Evolutionary conservation across 2,113 vertebrate genomes (phyloP), one percentile per base, ranked within the genome.

Genomic region (Rhea pennata): DNA sequence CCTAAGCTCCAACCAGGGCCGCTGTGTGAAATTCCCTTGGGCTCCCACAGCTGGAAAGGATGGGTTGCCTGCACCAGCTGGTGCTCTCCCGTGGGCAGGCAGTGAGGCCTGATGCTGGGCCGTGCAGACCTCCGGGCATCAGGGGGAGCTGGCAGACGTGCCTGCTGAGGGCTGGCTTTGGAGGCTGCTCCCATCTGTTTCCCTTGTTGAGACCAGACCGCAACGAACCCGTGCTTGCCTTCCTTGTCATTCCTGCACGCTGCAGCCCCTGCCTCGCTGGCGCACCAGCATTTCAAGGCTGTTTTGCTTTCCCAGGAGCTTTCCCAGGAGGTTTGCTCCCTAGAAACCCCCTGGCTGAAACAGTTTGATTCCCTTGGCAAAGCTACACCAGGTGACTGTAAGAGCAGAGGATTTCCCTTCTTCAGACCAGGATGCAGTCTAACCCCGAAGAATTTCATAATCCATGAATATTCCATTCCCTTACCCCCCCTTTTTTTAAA

Each of bases 351-450:
- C 39, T 61, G 62, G 27, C 14, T 84, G 42, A 67, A 91, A 51
- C n/a, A 42, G 31, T 0, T 0, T 0, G 1, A 79, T 76, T 90
- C 56, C 44, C 40, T 62, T 4, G 85, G 67, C 71, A 82, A 65
- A 79, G 66, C 66, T 59, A 15, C 23, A 40, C 4, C 31, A 84
- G 10, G 29, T 75, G 70, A 12, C 1, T 1, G 71, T 87, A 6
- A 36, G 22, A 42, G 9, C 23, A 64, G 26, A 17, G 12, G 10
- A 40, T 26, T 85, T 67, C 33, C 11, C 21, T 69, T 90, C 26
- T 31, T 24, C n/a, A 79, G 62, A 50, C 48, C 27, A 33, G 59
- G 20, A 21, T 69, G 24, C 58, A 59, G 5, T 10, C 11, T 58
- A 53, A 8, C 29, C 59, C 44, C 65, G 69, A 56, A 53, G 58